A percentile compares a stretch with the other conserved stretches of the same genome.
Evolutionary conservation across 92 coral and sea anemone species (phyloP).

Genomic region (Diadumene lineata): DNA sequence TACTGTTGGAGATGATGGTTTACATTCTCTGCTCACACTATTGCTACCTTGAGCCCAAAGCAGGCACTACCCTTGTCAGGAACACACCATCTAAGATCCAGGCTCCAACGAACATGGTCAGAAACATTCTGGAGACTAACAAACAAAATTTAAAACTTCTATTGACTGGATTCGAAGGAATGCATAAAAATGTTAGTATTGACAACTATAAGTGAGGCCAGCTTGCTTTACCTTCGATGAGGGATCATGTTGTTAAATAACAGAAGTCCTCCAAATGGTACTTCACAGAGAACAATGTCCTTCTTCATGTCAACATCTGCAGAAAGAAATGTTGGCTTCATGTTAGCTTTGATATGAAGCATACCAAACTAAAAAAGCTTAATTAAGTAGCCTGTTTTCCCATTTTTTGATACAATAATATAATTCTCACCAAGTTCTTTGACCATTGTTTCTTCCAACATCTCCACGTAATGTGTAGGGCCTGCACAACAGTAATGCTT

Average conservation of each 20-base stretch:
- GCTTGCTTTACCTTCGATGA: slow-evolving; percentile 61
- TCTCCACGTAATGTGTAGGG: slow-evolving; percentile 75
- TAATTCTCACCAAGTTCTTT: slow-evolving; percentile 53
- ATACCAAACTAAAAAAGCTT: too few species aligned
- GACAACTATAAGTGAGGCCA: too few species aligned
- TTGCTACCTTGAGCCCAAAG: slow-evolving; percentile 80
- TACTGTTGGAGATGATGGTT: too few species aligned
- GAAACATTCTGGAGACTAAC: slow-evolving; percentile 69
- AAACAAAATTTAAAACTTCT: too few species aligned
- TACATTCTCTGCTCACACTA: neutral
- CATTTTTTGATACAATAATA: neutral
- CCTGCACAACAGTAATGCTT: slow-evolving; percentile 87
- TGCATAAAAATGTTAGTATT: too few species aligned
- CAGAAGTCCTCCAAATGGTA: slow-evolving; percentile 81
- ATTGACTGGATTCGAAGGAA: too few species aligned
- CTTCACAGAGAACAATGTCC: slow-evolving; percentile 80
- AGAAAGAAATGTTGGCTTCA: neutral
- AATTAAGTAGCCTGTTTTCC: too few species aligned
- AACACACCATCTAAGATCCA: slow-evolving; percentile 81
- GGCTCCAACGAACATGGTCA: slow-evolving; percentile 75
- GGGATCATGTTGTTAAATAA: slow-evolving; percentile 80
- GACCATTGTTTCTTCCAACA: slow-evolving; percentile 68
- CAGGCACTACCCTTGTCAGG: slow-evolving; percentile 81
- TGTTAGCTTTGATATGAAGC: too few species aligned
- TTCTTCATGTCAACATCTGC: slow-evolving; percentile 64